Evolutionary conservation across 2,797 vertebrate species (phyloP), one percentile per base, ranked within the genome.

Genomic region (Linurgus olivaceus): DNA sequence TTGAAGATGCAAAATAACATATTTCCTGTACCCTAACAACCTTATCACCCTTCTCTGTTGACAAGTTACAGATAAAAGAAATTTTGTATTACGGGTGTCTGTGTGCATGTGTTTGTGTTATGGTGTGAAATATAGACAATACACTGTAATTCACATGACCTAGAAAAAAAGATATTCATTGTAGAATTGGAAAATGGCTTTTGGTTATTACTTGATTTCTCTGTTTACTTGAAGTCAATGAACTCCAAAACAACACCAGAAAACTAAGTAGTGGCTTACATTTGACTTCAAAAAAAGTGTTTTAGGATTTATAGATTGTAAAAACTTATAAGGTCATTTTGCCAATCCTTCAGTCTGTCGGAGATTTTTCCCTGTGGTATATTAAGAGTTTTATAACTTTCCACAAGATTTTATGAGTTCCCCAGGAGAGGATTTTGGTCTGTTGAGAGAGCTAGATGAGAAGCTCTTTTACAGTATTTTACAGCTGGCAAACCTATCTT

Each of bases 301-400:
- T 58, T 67, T 33, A 92, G 88, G 88, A 96, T 93, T 96, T 96
- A 93, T 40, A 95, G 88, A 91, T 90, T 52, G 80, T 88, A 96
- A 87, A 88, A 85, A 44, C 51, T 92, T 80, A 29, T 31, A 97
- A 93, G 90, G 82, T 92, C 93, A 65, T 84, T 92, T 92, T 96
- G 73, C 62, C 93, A 84, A 24, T 95, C 83, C 58, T 48, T 65
- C 88, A 90, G 52, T 90, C 90, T 88, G 63, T 91, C 65, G 74
- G 87, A 90, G 84, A 96, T 94, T 96, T 85, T 93, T 93, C 87
- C 93, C 78, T 87, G 71, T 81, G 85, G 79, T 93, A 42, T 93
- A 83, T 95, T 95, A 94, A 66, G 29, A 95, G 80, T 90, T 97
- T 94, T 96, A 94, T 81, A 96, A 76, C 83, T 97, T 97, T 90